These are phyloP conservation scores for Threskiornis aethiopicus DNA, from an alignment of 2,797 vertebrate species.

Conservation along the genomic window DNA sequence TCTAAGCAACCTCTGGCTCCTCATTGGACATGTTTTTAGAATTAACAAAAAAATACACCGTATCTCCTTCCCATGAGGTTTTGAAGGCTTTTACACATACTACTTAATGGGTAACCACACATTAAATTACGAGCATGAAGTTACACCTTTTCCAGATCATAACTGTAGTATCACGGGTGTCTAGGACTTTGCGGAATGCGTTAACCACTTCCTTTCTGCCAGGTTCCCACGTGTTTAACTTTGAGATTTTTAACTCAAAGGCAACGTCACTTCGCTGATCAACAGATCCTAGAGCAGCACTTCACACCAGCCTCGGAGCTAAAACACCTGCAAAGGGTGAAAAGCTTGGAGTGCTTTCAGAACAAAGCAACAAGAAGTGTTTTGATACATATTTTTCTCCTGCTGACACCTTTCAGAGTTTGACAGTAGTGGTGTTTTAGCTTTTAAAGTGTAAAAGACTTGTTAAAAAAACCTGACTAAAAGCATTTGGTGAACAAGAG, in stretches of 20 bases:
- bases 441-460: conserved; percentile 4
- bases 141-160: not conserved
- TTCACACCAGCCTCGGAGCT: not conserved
- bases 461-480: conserved; percentile 1
- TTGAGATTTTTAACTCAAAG: not conserved
- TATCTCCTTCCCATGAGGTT: not conserved
- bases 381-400: not conserved
- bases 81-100: not conserved
- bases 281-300: not conserved
- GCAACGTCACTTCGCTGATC: not conserved
- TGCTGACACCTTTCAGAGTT: not conserved
- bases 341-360: not conserved
- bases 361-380: not conserved
- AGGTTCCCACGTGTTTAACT: not conserved
- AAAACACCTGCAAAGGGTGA: not conserved
- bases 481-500: conserved; percentile 21
- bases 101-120: not conserved
- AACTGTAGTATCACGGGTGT: not conserved
- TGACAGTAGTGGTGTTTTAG: not conserved
- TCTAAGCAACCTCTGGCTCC: not conserved
- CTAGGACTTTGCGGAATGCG: not conserved
- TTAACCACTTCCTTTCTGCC: not conserved
- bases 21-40: not conserved
- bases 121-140: not conserved
- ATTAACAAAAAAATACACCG: not conserved